A percentile compares a stretch with the other conserved stretches of the same genome.
These are phyloP conservation scores for Chinchilla lanigera DNA, from an alignment of 2,113 vertebrate species.

Conservation along the genomic window DNA sequence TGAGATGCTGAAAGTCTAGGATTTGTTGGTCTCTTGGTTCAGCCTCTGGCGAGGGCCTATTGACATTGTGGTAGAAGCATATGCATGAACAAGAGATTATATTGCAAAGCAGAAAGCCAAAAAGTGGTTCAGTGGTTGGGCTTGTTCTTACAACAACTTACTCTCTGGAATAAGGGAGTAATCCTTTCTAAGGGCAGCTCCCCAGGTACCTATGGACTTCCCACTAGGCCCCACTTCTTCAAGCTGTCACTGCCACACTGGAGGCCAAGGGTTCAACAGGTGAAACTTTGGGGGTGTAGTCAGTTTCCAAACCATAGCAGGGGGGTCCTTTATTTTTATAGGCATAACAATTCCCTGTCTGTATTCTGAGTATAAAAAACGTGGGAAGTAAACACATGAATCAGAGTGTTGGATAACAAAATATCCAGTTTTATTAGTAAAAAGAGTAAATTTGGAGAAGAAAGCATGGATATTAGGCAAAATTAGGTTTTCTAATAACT, in stretches of 20 bases:
- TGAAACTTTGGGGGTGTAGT: background rate
- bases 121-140: background rate
- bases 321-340: background rate
- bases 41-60: background rate
- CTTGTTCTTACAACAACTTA: background rate
- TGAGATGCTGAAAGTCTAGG: background rate
- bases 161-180: background rate
- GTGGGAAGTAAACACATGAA: background rate
- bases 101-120: background rate
- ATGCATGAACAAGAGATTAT: background rate
- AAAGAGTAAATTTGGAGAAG: slow-evolving; percentile 11
- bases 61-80: background rate
- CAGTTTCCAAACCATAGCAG: background rate
- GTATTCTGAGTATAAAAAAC: background rate
- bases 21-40: background rate
- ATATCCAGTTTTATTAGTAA: background rate
- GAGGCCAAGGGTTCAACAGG: background rate
- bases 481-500: background rate
- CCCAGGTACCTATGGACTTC: background rate
- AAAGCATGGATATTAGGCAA: background rate
- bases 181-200: background rate
- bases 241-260: background rate
- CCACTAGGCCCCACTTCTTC: background rate
- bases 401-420: background rate
- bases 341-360: background rate